Evolutionary conservation across 2,888 invertebrate species (phyloP).

Genomic region (Caenorhabditis drosophilae): DNA sequence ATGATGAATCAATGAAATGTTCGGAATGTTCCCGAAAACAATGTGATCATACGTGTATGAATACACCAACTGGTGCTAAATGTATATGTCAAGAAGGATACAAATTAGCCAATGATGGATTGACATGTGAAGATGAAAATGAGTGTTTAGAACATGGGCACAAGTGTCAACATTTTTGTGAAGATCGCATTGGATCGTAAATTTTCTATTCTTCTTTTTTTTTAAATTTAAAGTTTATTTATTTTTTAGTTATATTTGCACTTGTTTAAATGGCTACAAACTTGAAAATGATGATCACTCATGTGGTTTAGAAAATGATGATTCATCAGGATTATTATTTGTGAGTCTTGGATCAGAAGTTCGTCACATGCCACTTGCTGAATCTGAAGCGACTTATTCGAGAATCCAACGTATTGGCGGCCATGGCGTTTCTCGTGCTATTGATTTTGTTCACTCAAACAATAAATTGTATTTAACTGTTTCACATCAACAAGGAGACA

Average conservation of each 20-base stretch:
- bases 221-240: not conserved
- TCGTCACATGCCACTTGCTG: conserved; percentile 18
- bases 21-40: conserved; percentile 23
- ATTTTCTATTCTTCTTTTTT: conserved; percentile 70
- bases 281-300: conserved; percentile 36
- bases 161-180: conserved; percentile 11
- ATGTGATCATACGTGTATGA: conserved; percentile 29
- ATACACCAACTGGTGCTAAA: conserved; percentile 12
- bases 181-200: conserved; percentile 57
- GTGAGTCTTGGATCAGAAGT: conserved; percentile 25
- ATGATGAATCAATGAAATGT: conserved; percentile 67
- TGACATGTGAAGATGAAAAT: conserved; percentile 35
- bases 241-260: conserved; percentile 77
- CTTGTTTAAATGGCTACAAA: conserved; percentile 44
- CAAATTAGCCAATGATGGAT: conserved; percentile 16
- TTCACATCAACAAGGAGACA: not conserved
- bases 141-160: conserved; percentile 23
- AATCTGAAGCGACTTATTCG: conserved; percentile 9
- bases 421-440: conserved; percentile 4
- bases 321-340: conserved; percentile 14
- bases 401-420: conserved; percentile 7
- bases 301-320: conserved; percentile 22
- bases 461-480: conserved; percentile 15
- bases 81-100: conserved; percentile 34
- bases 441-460: conserved; percentile 12